Evolutionary conservation across 2,797 vertebrate species (phyloP), one percentile per base, ranked within the genome.

Genomic region (Lepilemur ruficaudatus): DNA sequence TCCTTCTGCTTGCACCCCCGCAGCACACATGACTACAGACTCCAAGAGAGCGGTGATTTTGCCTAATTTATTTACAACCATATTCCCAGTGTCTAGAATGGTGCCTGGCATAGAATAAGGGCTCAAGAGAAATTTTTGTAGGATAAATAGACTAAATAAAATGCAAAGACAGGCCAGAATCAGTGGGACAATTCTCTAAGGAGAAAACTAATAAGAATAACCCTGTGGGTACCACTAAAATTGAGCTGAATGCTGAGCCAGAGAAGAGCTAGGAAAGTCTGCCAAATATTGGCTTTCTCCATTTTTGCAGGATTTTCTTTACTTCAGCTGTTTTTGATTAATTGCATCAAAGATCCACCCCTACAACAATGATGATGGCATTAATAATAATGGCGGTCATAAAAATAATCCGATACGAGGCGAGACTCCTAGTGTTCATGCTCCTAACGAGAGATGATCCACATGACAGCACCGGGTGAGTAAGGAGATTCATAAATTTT

Each of bases 401-500:
- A 94, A 95, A 96, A 88, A 82, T 86, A 85, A 91, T 46, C 22
- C n/a, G 38, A 85, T 43, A 80, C 6, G 46, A 83, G 23, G 5
- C 43, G 1, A 7, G 32, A 76, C 38, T 88, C 83, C 85, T n/a
- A 20, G 48, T 7, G 73, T 76, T 80, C 22, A 0, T 38, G 57
- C 76, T 73, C 76, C 83, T 76, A 41, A 91, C 69, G 52, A 93
- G 79, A 67, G 69, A 69, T 75, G 85, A 95, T 25, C 84, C 93
- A 79, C 72, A 35, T 12, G 41, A 35, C 32, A 55, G 90, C 79
- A 28, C 52, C 15, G 75, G 50, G 38, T 91, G 85, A 97, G 81
- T 78, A 96, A 94, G 82, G 92, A 94, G 83, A 95, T 15, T 25
- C 91, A 80, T 96, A 80, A 93, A 96, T 93, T 88, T 93, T 98